Evolutionary conservation across 2,888 invertebrate species (phyloP).

Genomic region (Lamellibrachia columna): DNA sequence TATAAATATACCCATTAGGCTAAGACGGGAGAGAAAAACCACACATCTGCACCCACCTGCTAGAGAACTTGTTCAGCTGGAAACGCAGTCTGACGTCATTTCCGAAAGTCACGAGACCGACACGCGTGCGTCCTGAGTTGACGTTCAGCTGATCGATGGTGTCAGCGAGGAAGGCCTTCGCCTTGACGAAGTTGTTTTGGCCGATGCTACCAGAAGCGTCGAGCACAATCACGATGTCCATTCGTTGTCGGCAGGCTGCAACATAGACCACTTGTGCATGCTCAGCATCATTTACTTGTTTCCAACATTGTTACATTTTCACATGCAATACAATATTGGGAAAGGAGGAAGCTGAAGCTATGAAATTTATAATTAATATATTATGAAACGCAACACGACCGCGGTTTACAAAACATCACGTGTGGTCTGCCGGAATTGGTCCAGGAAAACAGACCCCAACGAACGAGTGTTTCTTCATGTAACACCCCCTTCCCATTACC

Average conservation of each 20-base stretch:
- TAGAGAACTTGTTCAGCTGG: slow-evolving; percentile 18
- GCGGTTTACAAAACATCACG: too few relatives aligned
- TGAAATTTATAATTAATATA: too few relatives aligned
- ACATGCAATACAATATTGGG: too few relatives aligned
- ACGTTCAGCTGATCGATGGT: neutral
- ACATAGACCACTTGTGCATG: neutral
- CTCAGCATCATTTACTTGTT: too few relatives aligned
- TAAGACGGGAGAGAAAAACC: neutral
- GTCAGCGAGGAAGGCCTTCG: slow-evolving; percentile 20
- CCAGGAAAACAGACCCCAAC: too few relatives aligned
- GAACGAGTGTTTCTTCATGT: too few relatives aligned
- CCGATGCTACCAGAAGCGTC: slow-evolving; percentile 27
- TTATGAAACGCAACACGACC: too few relatives aligned
- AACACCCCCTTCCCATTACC: too few relatives aligned
- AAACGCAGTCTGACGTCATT: slow-evolving; percentile 13
- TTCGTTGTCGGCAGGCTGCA: neutral
- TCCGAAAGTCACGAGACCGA: slow-evolving; percentile 26
- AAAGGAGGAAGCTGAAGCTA: too few relatives aligned
- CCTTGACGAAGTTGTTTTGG: slow-evolving; percentile 21
- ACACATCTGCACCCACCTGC: neutral
- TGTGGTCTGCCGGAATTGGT: too few relatives aligned
- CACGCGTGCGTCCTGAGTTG: neutral
- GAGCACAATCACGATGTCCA: slow-evolving; percentile 25
- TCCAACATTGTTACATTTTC: too few relatives aligned
- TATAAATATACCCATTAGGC: too few relatives aligned